These are phyloP conservation scores for Cryptus viduatorius DNA, from an alignment of 2,888 invertebrate species.

Conservation along the genomic window DNA sequence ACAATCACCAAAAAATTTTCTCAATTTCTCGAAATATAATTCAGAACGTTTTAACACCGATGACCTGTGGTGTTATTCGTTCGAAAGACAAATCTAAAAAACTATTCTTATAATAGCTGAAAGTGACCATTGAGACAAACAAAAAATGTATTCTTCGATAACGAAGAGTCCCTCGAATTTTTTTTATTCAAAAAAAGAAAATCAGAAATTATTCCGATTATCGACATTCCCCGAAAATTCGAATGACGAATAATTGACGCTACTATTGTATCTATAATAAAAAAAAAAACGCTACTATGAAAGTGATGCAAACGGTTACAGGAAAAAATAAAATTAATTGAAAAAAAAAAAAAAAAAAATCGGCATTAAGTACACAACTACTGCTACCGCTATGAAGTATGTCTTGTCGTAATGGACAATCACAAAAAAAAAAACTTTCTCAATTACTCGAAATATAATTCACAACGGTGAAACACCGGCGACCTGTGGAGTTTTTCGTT, in stretches of 20 bases:
- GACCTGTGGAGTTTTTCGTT: constrained; percentile 10
- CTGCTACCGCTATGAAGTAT: constrained; percentile 29
- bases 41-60: constrained; percentile 28
- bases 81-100: constrained; percentile 29
- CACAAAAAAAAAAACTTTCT: constrained; percentile 47
- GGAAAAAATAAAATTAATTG: constrained; percentile 24
- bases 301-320: constrained; percentile 64
- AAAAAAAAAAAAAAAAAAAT: not conserved
- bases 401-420: constrained; percentile 64
- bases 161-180: constrained; percentile 12
- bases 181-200: too few relatives aligned
- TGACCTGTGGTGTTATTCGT: constrained; percentile 6
- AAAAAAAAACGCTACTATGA: constrained; percentile 39
- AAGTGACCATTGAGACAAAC: constrained; percentile 50
- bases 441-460: constrained; percentile 53
- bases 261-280: constrained; percentile 40
- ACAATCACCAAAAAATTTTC: constrained; percentile 61
- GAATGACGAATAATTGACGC: constrained; percentile 29
- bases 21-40: constrained; percentile 54
- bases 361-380: constrained; percentile 33
- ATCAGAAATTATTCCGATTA: not conserved
- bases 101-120: constrained; percentile 56
- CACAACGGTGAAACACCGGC: constrained; percentile 27
- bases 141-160: constrained; percentile 64
- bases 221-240: not conserved